phyloP scores from a whole-genome alignment of 2,797 vertebrate genomes.

The Coendou prehensilis region DNA sequence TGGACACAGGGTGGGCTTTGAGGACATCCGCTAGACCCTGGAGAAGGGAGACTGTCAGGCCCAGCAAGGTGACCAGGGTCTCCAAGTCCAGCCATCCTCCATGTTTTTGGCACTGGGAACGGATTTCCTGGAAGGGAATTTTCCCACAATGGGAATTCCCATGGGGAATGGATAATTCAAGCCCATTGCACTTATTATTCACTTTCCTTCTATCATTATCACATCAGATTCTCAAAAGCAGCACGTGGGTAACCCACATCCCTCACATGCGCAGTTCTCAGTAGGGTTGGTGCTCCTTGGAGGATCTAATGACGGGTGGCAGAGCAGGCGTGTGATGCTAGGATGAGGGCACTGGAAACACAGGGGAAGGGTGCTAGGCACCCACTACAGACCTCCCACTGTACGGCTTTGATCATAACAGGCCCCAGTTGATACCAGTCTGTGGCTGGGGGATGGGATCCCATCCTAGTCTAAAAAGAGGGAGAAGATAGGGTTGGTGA shows the following conservation, averaged over 20 bases:
- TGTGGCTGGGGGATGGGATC: background rate
- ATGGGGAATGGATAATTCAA: background rate
- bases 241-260: too few relatives aligned
- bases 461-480: background rate
- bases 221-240: background rate
- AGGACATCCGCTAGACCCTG: background rate
- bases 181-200: background rate
- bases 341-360: background rate
- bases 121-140: background rate
- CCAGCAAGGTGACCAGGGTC: background rate
- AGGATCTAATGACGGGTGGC: background rate
- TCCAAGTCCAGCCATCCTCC: background rate
- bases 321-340: rapidly evolving
- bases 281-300: background rate
- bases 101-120: background rate
- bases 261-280: background rate
- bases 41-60: background rate
- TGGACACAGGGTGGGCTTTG: background rate
- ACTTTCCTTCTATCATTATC: background rate
- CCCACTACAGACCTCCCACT: background rate
- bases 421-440: background rate
- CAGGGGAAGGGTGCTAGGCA: background rate
- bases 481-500: background rate
- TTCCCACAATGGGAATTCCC: background rate
- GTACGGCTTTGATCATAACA: background rate